These are phyloP conservation scores for Hyaena hyaena DNA, from an alignment of 2,113 vertebrate species.

Conservation along the genomic window DNA sequence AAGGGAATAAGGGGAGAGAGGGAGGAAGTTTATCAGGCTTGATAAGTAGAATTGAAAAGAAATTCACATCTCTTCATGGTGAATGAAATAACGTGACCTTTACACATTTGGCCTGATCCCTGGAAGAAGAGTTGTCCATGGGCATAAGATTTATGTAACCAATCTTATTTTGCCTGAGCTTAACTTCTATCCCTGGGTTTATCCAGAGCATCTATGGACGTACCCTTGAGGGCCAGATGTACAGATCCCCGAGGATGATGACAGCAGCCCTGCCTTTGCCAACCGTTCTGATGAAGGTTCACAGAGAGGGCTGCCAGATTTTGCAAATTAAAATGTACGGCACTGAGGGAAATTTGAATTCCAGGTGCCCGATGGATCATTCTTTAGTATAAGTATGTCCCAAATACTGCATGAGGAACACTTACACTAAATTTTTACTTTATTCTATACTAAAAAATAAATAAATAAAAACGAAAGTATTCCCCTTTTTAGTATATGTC, in stretches of 20 bases:
- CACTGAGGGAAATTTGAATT: not conserved
- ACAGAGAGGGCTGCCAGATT: not conserved
- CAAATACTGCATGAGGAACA: not conserved
- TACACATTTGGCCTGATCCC: not conserved
- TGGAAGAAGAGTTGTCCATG: not conserved
- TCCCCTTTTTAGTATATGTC: not conserved
- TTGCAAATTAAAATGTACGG: not conserved
- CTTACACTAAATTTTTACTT: not conserved
- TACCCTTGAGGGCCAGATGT: conserved; percentile 89
- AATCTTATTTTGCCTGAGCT: conserved; percentile 91
- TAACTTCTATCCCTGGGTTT: conserved; percentile 89
- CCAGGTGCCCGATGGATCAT: not conserved
- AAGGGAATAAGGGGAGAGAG: not conserved
- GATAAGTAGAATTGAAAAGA: not conserved
- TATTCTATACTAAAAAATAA: not conserved
- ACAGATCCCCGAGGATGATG: conserved; percentile 87
- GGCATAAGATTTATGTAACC: conserved; percentile 92
- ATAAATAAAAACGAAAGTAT: not conserved
- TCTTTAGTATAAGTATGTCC: not conserved
- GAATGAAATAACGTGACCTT: conserved; percentile 5
- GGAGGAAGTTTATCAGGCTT: not conserved
- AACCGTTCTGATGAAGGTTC: conserved; percentile 90
- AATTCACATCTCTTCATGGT: not conserved
- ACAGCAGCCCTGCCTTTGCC: conserved; percentile 82
- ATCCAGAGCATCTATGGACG: conserved; percentile 88